Percentiles rank a stretch among this genome's conserved stretches.
phyloP scores from a whole-genome alignment of 2,797 vertebrate genomes.

The Diceros bicornis region DNA sequence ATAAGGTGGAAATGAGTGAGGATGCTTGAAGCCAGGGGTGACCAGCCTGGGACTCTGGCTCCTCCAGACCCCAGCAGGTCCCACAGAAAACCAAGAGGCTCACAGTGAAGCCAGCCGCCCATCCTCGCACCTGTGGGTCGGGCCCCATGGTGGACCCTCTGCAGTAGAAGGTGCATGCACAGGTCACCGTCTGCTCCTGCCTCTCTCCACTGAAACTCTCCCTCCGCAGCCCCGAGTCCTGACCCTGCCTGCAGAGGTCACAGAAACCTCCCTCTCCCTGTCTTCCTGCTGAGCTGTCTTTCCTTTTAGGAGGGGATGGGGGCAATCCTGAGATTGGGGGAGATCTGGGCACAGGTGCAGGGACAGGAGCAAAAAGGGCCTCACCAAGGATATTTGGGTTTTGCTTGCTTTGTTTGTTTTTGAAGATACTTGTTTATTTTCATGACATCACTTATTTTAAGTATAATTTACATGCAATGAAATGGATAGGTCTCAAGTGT shows the following conservation, averaged over 20 bases:
- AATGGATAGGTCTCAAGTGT: not conserved
- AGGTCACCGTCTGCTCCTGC: fast-evolving
- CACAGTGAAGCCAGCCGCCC: no score
- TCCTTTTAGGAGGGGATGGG: fast-evolving
- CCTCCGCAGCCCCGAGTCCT: not conserved
- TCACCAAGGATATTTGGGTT: not conserved
- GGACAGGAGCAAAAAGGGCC: not conserved
- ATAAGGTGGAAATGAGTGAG: not conserved
- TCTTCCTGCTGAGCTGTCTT: not conserved
- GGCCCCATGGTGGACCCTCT: no score
- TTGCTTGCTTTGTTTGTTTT: not conserved
- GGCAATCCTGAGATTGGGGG: not conserved
- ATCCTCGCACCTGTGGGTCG: not conserved
- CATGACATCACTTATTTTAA: not conserved
- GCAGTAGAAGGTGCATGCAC: fast-evolving
- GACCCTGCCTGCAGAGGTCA: not conserved
- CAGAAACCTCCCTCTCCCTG: not conserved
- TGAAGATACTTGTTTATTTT: not conserved
- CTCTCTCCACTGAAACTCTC: not conserved
- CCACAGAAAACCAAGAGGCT: not conserved
- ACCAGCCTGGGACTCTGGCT: not conserved
- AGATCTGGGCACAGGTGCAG: not conserved
- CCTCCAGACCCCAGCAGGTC: not conserved
- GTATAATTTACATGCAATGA: not conserved
- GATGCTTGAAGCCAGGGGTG: not conserved